Evolutionary conservation across 2,113 vertebrate species (phyloP).

Genomic region (Canis aureus): DNA sequence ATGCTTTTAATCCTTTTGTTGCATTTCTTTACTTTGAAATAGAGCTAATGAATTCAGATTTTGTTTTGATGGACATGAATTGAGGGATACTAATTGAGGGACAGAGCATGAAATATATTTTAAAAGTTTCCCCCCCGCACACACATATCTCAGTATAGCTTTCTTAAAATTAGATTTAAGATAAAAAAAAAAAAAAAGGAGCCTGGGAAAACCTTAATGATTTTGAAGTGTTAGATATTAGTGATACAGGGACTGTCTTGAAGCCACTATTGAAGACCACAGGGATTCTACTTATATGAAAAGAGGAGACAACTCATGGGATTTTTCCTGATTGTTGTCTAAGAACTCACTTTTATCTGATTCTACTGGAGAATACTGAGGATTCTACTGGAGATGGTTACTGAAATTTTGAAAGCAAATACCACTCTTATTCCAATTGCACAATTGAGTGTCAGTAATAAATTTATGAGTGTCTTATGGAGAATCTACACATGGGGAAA

Average conservation of each 20-base stretch:
- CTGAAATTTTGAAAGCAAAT: constrained; percentile 36
- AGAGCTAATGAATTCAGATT: constrained; percentile 77
- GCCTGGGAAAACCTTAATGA: background rate
- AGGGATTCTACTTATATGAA: background rate
- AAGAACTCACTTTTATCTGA: background rate
- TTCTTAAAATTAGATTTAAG: constrained; percentile 67
- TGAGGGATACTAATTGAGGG: constrained; percentile 72
- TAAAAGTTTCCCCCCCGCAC: constrained; percentile 66
- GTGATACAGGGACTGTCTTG: background rate
- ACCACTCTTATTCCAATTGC: background rate
- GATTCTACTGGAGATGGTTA: background rate
- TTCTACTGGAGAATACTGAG: background rate
- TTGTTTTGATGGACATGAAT: constrained; percentile 67
- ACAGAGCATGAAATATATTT: constrained; percentile 74
- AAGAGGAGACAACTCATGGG: background rate
- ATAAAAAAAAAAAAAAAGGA: constrained; percentile 37
- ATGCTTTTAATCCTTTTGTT: constrained; percentile 46
- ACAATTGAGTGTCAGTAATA: background rate
- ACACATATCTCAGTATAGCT: background rate
- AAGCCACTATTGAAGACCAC: background rate
- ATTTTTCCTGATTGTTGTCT: background rate
- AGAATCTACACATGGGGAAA: background rate
- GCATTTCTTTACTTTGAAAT: constrained; percentile 79
- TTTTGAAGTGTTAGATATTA: constrained; percentile 66
- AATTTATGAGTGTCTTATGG: background rate